phyloP scores from a whole-genome alignment of 2,113 vertebrate species.

The Sinocyclocheilus grahami region DNA sequence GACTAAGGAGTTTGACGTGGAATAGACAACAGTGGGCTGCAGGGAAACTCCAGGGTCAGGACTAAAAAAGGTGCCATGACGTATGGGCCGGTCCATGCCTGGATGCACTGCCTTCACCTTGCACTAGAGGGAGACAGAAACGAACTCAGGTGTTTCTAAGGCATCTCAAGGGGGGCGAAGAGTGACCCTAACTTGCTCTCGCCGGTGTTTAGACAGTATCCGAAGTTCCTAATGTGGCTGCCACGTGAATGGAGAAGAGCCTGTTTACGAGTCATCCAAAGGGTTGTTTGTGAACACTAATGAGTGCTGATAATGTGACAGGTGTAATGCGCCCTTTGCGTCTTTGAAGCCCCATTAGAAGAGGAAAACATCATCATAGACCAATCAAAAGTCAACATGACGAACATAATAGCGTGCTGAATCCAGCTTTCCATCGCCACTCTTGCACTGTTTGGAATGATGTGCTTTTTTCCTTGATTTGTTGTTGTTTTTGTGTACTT shows the following conservation, averaged over 20 bases:
- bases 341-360: slow-evolving; percentile 23
- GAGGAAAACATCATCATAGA: slow-evolving; percentile 44
- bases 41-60: slow-evolving; percentile 82
- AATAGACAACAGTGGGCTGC: slow-evolving; percentile 74
- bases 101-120: slow-evolving; percentile 48
- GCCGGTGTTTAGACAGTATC: background rate
- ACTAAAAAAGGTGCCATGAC: slow-evolving; percentile 78
- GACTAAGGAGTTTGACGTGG: slow-evolving; percentile 76
- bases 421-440: slow-evolving; percentile 25
- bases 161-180: background rate
- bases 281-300: slow-evolving; percentile 7
- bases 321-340: slow-evolving; percentile 15
- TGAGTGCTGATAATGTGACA: slow-evolving; percentile 30
- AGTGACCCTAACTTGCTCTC: slow-evolving; percentile 23
- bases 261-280: slow-evolving; percentile 17
- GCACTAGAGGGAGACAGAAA: slow-evolving; percentile 74
- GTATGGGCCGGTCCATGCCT: slow-evolving; percentile 58
- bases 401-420: slow-evolving; percentile 5
- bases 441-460: slow-evolving; percentile 20
- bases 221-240: background rate
- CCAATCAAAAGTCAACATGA: slow-evolving; percentile 9
- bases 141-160: slow-evolving; percentile 13
- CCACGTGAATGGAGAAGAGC: slow-evolving; percentile 2
- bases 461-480: slow-evolving; percentile 45
- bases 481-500: slow-evolving; percentile 37